Evolutionary conservation across 1,140 invertebrate species (phyloP).

Genomic region (Batillaria attramentaria): DNA sequence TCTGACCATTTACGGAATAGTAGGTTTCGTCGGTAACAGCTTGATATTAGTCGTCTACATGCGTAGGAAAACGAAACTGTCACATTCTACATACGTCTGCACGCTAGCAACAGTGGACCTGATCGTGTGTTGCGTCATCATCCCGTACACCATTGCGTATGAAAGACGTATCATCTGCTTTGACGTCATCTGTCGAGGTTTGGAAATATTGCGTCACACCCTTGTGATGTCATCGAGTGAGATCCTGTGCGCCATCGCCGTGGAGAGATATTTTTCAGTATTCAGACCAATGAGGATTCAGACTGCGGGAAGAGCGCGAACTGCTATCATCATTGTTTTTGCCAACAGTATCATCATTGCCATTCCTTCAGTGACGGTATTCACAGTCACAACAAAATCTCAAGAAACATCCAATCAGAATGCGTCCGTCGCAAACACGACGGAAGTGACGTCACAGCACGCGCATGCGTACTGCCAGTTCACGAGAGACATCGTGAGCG

Average conservation of each 20-base stretch:
- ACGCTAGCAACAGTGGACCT: slow-evolving; percentile 25
- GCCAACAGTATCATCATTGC: neutral
- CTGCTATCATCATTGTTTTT: neutral
- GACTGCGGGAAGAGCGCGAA: too few species aligned
- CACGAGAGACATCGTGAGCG: neutral
- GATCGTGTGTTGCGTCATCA: slow-evolving; percentile 21
- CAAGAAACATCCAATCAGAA: neutral
- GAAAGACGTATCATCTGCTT: neutral
- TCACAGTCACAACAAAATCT: neutral
- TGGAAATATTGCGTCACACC: slow-evolving; percentile 28
- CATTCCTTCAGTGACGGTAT: slow-evolving; percentile 16
- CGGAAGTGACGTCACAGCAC: neutral
- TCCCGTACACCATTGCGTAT: slow-evolving; percentile 31
- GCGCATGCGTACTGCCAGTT: slow-evolving; percentile 11
- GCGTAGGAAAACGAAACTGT: neutral
- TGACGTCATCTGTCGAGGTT: slow-evolving; percentile 19
- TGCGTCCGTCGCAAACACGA: too few species aligned
- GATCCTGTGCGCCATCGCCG: slow-evolving; percentile 24
- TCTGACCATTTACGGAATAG: neutral
- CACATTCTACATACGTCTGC: neutral
- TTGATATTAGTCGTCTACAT: slow-evolving; percentile 25
- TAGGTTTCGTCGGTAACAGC: slow-evolving; percentile 11
- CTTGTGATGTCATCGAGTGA: neutral
- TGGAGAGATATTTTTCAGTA: slow-evolving; percentile 27
- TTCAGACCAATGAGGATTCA: slow-evolving; percentile 7